Evolutionary conservation across 2,888 invertebrate genomes (phyloP), one percentile per base, ranked within the genome.

Genomic region (Drosophila crucigera): DNA sequence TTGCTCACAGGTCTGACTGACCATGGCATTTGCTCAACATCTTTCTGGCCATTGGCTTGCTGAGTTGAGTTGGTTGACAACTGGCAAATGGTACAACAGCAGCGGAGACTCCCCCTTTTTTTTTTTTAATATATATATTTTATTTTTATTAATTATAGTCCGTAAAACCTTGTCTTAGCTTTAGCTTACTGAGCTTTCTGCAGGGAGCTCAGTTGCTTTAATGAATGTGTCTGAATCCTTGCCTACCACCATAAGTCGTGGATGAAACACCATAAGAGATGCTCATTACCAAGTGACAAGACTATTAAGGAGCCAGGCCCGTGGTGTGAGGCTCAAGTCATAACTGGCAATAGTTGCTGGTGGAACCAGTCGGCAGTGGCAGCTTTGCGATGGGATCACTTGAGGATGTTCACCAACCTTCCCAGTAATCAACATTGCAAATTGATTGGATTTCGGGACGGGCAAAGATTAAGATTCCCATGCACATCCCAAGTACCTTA

Each of bases 81-180:
- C 22, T 68, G 68, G 68, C 68, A 68, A 68, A 68, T 68, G 55
- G 22, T 30, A 22, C 22, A 25, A 10, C n/a, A 11, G 19, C 56
- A 47, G 53, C 10, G 41, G 16, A 5, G 37, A 33, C 31, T 37
- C 52, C 5, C 25, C 37, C 25, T 25, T 16, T 33, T 25, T 47
- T 31, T 25, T 25, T 47, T 47, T 47, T 25, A 7, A 7, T 1
- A 22, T 31, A 53, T 35, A 64, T 37, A 49, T 37, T 28, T 10
- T 37, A 30, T 10, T 37, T 10, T 16, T 30, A 4, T 16, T 25
- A 47, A 25, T 47, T 25, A 47, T 14, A 22, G 4, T 47, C 16
- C 16, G 7, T 2, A 47, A 47, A 47, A 7, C 4, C 3, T 22
- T 22, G 22, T 3, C 22, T 47, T 14, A n/a, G n/a, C n/a, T n/a